Conservation (phyloP, 2,888 invertebrate genomes). For the Hyles lineata region DNA sequence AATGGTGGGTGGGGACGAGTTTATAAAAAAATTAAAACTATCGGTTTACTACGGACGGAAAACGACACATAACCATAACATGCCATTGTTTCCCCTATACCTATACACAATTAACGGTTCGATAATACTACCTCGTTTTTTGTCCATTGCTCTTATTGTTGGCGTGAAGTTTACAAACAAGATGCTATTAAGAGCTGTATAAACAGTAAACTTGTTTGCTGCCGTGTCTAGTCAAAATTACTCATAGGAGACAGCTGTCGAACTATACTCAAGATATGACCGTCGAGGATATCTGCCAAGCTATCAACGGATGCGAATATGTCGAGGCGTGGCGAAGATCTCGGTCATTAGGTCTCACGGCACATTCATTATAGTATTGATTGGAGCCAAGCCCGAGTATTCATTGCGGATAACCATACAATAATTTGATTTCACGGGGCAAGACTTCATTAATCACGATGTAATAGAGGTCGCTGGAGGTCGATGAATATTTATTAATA, state of each 20-base stretch:
- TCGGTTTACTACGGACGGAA: constrained; percentile 75
- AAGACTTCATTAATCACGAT: background rate
- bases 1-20: constrained; percentile 71
- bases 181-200: background rate
- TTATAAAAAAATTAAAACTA: constrained; percentile 78
- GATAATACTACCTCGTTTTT: constrained; percentile 27
- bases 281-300: background rate
- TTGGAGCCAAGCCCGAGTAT: background rate
- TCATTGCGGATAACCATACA: background rate
- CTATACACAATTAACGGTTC: constrained; percentile 47
- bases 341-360: constrained; percentile 6
- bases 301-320: background rate
- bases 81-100: constrained; percentile 66
- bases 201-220: constrained; percentile 9
- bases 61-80: constrained; percentile 69
- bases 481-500: background rate
- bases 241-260: constrained; percentile 5
- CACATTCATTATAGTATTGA: background rate
- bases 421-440: background rate
- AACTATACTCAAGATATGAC: background rate
- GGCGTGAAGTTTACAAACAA: constrained; percentile 1
- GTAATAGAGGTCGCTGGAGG: too few relatives aligned
- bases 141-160: constrained; percentile 29
- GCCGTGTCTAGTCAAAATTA: background rate
- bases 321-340: background rate